phyloP scores from a whole-genome alignment of 1,140 invertebrate genomes.

The Drosophila pectinifera region DNA sequence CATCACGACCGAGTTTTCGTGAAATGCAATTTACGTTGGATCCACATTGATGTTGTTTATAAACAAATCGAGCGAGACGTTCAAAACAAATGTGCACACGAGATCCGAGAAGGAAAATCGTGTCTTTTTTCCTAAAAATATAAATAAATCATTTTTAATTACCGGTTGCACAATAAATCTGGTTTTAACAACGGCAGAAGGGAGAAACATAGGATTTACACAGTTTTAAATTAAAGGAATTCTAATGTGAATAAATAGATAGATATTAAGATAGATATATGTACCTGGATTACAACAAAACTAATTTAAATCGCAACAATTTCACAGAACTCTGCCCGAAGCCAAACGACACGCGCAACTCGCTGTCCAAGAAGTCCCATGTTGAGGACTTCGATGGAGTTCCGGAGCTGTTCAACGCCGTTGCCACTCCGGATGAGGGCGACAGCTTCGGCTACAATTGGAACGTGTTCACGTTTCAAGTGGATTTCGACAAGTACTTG shows the following conservation, averaged over 20 bases:
- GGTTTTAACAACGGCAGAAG: background rate
- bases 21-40: constrained; percentile 20
- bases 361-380: constrained; percentile 92
- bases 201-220: background rate
- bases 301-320: constrained; percentile 3
- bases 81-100: constrained; percentile 37
- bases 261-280: background rate
- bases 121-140: constrained; percentile 17
- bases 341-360: constrained; percentile 89
- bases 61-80: constrained; percentile 38
- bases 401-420: constrained; percentile 92
- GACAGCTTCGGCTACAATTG: constrained; percentile 86
- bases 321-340: constrained; percentile 94
- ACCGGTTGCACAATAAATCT: constrained; percentile 11
- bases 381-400: constrained; percentile 94
- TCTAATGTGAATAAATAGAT: background rate
- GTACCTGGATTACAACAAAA: too few species aligned
- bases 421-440: constrained; percentile 88
- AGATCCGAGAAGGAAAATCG: constrained; percentile 16
- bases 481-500: constrained; percentile 87
- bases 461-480: constrained; percentile 92
- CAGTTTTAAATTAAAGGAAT: background rate
- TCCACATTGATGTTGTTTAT: constrained; percentile 36
- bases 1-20: constrained; percentile 4
- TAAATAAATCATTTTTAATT: constrained; percentile 12